phyloP scores from a whole-genome alignment of 2,888 invertebrate species.

The Nephrotoma guestfalica region DNA sequence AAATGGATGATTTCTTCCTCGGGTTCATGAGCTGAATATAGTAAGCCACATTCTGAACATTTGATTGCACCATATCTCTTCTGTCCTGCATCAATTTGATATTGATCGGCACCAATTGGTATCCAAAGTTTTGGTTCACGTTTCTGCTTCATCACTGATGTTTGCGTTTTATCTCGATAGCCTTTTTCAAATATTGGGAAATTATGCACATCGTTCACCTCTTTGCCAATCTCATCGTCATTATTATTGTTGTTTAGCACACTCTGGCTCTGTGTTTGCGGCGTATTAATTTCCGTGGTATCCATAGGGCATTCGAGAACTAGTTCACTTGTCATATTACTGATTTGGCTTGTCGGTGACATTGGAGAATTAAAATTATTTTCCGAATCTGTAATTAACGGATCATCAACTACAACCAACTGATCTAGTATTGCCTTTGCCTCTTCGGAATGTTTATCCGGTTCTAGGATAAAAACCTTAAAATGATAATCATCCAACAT shows the following conservation, averaged over 20 bases:
- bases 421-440: slow-evolving; percentile 24
- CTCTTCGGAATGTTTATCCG: slow-evolving; percentile 26
- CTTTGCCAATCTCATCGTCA: not conserved
- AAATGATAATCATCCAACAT: slow-evolving; percentile 30
- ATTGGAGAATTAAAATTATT: slow-evolving; percentile 16
- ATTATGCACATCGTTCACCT: slow-evolving; percentile 19
- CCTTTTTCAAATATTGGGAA: slow-evolving; percentile 33
- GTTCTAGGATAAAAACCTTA: slow-evolving; percentile 27
- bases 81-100: slow-evolving; percentile 74
- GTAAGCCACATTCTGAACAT: slow-evolving; percentile 53
- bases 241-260: slow-evolving; percentile 2
- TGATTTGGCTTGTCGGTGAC: slow-evolving; percentile 37
- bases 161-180: not conserved
- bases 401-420: not conserved
- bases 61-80: slow-evolving; percentile 60
- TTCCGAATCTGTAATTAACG: not conserved
- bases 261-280: slow-evolving; percentile 9
- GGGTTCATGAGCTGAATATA: slow-evolving; percentile 40
- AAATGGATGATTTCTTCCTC: slow-evolving; percentile 64
- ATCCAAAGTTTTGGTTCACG: not conserved
- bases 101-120: slow-evolving; percentile 40
- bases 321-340: slow-evolving; percentile 35
- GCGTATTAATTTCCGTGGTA: not conserved
- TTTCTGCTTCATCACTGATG: slow-evolving; percentile 9
- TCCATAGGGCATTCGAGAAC: slow-evolving; percentile 21